Evolutionary conservation across 35 echinoderm and acorn worm species (phyloP).

Genomic region (Apostichopus parvimensis): DNA sequence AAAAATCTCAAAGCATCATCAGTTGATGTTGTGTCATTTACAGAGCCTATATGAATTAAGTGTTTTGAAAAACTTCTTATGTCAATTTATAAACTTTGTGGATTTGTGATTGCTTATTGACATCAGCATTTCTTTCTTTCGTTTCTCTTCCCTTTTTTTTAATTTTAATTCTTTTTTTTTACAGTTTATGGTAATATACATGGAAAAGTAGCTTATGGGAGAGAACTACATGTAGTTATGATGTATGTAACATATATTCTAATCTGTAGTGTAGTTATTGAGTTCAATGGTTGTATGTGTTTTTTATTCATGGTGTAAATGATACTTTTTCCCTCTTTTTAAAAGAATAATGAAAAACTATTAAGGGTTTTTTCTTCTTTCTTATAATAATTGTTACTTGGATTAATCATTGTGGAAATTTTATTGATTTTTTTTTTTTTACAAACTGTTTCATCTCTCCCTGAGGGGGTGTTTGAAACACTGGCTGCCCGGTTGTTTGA

Average conservation of each 20-base stretch:
- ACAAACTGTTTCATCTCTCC: no score
- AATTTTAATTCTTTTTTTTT: not conserved
- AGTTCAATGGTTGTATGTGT: conserved; percentile 29
- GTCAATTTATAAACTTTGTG: conserved; percentile 30
- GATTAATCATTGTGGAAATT: no score
- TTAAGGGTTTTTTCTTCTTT: no score
- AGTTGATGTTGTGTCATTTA: conserved; percentile 27
- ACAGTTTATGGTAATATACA: conserved; percentile 39
- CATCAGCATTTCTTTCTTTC: not conserved
- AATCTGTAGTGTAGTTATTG: conserved; percentile 18
- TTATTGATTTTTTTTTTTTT: no score
- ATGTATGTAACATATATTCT: conserved; percentile 45
- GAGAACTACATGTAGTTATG: conserved; percentile 33
- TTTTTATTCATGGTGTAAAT: conserved; percentile 2
- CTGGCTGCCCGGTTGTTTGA: no score
- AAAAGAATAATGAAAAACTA: no score
- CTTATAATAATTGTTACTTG: no score
- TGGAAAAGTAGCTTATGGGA: conserved; percentile 29
- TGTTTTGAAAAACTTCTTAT: conserved; percentile 5
- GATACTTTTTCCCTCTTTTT: not conserved
- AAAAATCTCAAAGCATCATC: conserved; percentile 6
- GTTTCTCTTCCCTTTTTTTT: not conserved
- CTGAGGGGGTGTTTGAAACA: no score
- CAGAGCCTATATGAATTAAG: conserved; percentile 39
- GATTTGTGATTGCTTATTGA: conserved; percentile 31